Conservation (phyloP, 2,888 invertebrate species). For the Atrina japonica region DNA sequence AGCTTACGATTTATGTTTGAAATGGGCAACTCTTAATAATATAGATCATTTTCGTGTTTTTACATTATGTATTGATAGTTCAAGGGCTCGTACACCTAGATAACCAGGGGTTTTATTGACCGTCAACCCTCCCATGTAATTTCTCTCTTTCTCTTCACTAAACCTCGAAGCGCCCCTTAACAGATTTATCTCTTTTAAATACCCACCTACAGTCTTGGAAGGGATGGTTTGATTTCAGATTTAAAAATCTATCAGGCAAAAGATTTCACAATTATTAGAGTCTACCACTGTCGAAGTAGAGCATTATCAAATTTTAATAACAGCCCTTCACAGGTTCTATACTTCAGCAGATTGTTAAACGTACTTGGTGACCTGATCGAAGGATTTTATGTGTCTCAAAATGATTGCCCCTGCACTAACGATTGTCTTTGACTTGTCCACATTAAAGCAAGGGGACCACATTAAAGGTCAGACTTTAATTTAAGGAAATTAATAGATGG, state of each 20-base stretch:
- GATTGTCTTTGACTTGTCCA: no score
- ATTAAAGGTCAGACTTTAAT: no score
- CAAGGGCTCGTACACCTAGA: not conserved
- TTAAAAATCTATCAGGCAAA: conserved; percentile 7
- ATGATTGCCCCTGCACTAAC: no score
- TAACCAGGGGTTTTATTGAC: not conserved
- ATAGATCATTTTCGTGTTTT: not conserved
- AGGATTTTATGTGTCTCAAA: no score
- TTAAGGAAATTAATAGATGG: no score
- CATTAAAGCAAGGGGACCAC: no score
- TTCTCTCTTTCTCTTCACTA: conserved; percentile 10
- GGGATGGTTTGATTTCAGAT: not conserved
- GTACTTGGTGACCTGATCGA: conserved; percentile 19
- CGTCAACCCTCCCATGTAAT: not conserved
- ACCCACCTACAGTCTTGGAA: not conserved
- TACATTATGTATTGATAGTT: not conserved
- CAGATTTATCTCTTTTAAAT: conserved; percentile 33
- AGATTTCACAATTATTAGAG: not conserved
- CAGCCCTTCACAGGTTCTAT: not conserved
- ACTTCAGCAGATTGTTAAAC: conserved; percentile 5
- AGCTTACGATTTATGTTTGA: not conserved
- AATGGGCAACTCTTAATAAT: conserved; percentile 3
- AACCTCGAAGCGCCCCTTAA: conserved; percentile 8
- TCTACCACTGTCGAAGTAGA: not conserved
- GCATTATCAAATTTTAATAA: conserved; percentile 23